A percentile compares a stretch with the other conserved stretches of the same genome.
Evolutionary conservation across 2,113 vertebrate species (phyloP).

Genomic region (Pterophyllum scalare): DNA sequence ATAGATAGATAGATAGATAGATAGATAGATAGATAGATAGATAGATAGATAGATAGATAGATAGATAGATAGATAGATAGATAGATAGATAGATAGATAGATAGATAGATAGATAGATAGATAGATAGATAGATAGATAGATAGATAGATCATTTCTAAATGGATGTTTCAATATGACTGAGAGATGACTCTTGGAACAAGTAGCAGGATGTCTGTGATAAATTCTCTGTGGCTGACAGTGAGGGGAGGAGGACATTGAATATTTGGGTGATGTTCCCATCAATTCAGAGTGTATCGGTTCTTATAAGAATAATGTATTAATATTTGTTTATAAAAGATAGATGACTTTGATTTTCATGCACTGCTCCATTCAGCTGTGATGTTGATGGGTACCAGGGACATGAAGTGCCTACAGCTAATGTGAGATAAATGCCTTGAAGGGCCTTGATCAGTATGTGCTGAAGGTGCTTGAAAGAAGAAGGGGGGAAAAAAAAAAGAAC

Average conservation of each 20-base stretch:
- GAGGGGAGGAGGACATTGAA: slow-evolving; percentile 10
- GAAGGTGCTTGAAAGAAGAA: slow-evolving; percentile 55
- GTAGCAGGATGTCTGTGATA: background rate
- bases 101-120: slow-evolving; percentile 39
- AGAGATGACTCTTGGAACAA: background rate
- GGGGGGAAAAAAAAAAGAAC: slow-evolving; percentile 7
- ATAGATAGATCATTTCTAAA: slow-evolving; percentile 3
- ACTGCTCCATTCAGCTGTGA: slow-evolving; percentile 55
- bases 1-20: slow-evolving; percentile 30
- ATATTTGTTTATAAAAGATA: slow-evolving; percentile 28
- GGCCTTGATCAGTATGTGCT: slow-evolving; percentile 70
- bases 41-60: slow-evolving; percentile 26
- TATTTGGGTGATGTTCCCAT: slow-evolving; percentile 19
- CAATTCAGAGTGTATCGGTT: background rate
- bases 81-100: slow-evolving; percentile 34
- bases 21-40: slow-evolving; percentile 30
- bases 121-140: slow-evolving; percentile 17
- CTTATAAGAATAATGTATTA: background rate
- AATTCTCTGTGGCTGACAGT: background rate
- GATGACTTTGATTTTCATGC: slow-evolving; percentile 62
- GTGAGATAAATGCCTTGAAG: slow-evolving; percentile 70
- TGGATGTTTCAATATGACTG: background rate
- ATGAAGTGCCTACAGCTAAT: slow-evolving; percentile 63
- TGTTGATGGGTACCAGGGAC: slow-evolving; percentile 59
- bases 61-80: slow-evolving; percentile 34